These are phyloP conservation scores for Pelecanus crispus DNA, from an alignment of 2,113 vertebrate genomes.

Conservation along the genomic window DNA sequence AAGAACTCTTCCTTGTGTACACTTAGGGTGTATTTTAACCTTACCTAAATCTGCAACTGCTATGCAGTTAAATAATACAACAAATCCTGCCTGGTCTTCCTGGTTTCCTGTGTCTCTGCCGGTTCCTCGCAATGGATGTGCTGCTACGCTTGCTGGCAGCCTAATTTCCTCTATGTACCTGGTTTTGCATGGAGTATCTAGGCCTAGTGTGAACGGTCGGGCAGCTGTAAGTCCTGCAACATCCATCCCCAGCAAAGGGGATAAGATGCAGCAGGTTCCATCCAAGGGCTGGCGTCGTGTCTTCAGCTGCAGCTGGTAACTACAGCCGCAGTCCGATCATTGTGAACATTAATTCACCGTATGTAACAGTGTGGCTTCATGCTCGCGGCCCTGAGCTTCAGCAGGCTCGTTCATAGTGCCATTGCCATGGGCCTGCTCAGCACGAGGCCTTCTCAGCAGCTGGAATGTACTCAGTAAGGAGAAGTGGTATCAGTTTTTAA, in stretches of 20 bases:
- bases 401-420: background rate
- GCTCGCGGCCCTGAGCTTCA: background rate
- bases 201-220: background rate
- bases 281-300: background rate
- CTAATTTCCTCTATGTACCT: background rate
- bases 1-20: background rate
- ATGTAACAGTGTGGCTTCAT: background rate
- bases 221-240: background rate
- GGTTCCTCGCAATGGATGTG: background rate
- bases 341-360: background rate
- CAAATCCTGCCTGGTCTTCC: background rate
- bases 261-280: background rate
- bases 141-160: background rate
- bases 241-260: background rate
- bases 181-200: background rate
- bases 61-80: background rate
- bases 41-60: background rate
- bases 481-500: background rate
- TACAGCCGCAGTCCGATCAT: background rate
- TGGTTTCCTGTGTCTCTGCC: background rate
- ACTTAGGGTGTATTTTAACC: background rate
- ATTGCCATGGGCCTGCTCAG: background rate
- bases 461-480: background rate
- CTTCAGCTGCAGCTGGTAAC: background rate
- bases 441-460: background rate